phyloP scores from a whole-genome alignment of 1,140 invertebrate genomes.

The Cydia strobilella region DNA sequence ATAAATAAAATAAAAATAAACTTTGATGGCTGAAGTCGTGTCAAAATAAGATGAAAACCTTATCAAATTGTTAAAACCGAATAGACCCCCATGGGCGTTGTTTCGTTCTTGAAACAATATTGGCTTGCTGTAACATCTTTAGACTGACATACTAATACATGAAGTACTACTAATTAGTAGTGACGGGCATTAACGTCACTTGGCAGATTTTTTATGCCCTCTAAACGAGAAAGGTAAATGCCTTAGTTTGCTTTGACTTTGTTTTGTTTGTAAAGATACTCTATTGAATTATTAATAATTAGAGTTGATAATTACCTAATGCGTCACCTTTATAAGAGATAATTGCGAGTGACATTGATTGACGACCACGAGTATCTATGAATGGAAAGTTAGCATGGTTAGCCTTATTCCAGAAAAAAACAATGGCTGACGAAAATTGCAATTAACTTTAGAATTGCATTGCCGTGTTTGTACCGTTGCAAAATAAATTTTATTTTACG shows the following conservation, averaged over 20 bases:
- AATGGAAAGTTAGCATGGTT: neutral
- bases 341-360: neutral
- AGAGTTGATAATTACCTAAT: neutral
- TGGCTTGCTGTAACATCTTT: neutral
- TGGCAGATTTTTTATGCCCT: neutral
- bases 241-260: neutral
- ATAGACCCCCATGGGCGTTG: neutral
- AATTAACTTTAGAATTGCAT: neutral
- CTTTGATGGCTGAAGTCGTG: too few species aligned
- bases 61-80: too few species aligned
- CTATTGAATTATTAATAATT: neutral
- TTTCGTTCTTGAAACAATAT: neutral
- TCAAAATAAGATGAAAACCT: too few species aligned
- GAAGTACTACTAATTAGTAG: too few species aligned
- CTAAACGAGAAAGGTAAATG: neutral
- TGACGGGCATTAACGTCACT: neutral
- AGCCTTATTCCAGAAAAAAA: conserved; percentile 3
- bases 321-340: neutral
- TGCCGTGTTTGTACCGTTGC: neutral
- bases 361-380: neutral
- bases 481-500: neutral
- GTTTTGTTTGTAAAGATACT: neutral
- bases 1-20: too few species aligned
- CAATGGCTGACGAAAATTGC: neutral
- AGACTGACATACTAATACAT: neutral